phyloP scores from a whole-genome alignment of 2,113 vertebrate species.

The Erythrocercus mccallii region DNA sequence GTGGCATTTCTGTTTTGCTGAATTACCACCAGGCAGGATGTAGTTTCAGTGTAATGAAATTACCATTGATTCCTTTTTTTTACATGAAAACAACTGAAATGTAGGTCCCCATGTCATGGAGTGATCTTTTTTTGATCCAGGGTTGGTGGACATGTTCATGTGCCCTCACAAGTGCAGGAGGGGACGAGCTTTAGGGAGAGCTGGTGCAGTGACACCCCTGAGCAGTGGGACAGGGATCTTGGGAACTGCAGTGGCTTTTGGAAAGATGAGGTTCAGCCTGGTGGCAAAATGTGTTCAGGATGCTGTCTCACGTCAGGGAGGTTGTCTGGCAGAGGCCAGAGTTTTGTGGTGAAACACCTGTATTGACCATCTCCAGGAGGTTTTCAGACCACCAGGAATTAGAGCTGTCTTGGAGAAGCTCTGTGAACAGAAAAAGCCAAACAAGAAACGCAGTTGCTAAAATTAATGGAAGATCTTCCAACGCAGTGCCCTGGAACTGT shows the following conservation, averaged over 20 bases:
- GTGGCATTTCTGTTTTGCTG: background rate
- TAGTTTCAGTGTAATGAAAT: background rate
- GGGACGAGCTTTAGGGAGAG: background rate
- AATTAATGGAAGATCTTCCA: background rate
- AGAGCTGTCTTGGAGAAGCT: background rate
- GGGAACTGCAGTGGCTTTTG: background rate
- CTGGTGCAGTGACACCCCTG: background rate
- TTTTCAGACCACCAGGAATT: background rate
- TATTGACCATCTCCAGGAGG: background rate
- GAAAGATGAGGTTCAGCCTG: background rate
- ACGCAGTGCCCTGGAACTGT: background rate
- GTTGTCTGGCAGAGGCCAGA: background rate
- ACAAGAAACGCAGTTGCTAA: fast-evolving
- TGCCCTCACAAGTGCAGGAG: too few species aligned
- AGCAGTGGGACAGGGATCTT: background rate
- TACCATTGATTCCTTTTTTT: background rate
- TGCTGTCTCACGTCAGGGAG: background rate
- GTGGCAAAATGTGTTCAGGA: background rate
- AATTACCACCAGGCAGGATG: fast-evolving
- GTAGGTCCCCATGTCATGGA: background rate
- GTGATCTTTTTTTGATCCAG: background rate
- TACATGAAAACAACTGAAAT: background rate
- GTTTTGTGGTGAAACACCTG: background rate
- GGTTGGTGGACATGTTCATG: background rate
- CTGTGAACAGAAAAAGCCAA: background rate